Base-by-base conservation (phyloP, 1,140 invertebrate genomes). In the Capitella teleta region DNA sequence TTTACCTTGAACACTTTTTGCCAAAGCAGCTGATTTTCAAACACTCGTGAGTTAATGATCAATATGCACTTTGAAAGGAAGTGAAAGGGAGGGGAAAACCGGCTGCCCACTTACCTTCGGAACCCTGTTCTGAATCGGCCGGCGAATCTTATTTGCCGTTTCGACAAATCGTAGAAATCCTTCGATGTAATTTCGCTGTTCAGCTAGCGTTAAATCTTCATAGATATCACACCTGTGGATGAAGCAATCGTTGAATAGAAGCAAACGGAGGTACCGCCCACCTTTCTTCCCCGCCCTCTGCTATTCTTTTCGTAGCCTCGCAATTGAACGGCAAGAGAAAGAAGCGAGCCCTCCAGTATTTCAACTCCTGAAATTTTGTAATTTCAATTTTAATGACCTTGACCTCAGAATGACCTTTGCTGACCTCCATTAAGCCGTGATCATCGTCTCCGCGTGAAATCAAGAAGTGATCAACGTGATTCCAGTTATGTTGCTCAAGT, bases 401-500 rank as follows among this genome's bases (percentile, higher is more conserved):
- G n/a, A n/a, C n/a, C n/a, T n/a, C n/a, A n/a, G n/a, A n/a, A n/a
- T n/a, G n/a, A n/a, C n/a, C n/a, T n/a, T n/a, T n/a, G n/a, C 52
- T 64, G 65, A 87, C 86, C 76, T 92, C 87, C 55, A 83, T 81
- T 19, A 94, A 74, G 24, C 81, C 75, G 71, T 87, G 92, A 64
- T 93, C 89, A 0, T 83, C 86, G 66, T 94, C 89, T 5, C 91
- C 90, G 41, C 86, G 75, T 1, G 87, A 89, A 65, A 89, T 94
- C 51, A 96, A 90, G 65, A 96, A 96, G 68, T 95, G 86, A 73
- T 97, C 92, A 70, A 96, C 78, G 34, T 92, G 92, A 74, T 96
- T 97, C 93, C 93, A 98, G 70, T 94, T 95, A 62, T 90, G 96
- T 62, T 86, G 91, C 74, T 97, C 92, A 21, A 96, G 71, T 62